Conservation (phyloP, 2,888 invertebrate genomes). For the Drepana falcataria region DNA sequence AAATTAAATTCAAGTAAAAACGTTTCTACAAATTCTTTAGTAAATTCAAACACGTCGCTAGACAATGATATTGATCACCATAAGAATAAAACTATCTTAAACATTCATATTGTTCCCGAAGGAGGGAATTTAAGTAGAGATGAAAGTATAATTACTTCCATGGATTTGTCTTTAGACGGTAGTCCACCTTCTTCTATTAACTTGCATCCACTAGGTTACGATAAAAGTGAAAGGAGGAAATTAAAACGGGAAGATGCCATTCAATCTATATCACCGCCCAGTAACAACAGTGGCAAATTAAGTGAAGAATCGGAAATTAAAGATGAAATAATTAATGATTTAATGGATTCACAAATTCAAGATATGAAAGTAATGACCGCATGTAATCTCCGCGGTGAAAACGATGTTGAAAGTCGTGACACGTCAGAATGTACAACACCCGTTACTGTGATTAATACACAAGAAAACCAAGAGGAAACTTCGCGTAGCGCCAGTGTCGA, state of each 20-base stretch:
- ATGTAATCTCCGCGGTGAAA: slow-evolving; percentile 14
- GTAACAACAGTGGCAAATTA: slow-evolving; percentile 65
- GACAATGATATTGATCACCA: slow-evolving; percentile 51
- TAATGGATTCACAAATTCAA: slow-evolving; percentile 12
- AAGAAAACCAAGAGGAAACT: slow-evolving; percentile 22
- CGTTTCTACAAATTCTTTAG: slow-evolving; percentile 51
- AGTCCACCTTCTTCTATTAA: slow-evolving; percentile 64
- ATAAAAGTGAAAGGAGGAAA: slow-evolving; percentile 64
- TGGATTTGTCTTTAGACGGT: slow-evolving; percentile 62
- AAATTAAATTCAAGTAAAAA: slow-evolving; percentile 64
- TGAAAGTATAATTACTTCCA: slow-evolving; percentile 62
- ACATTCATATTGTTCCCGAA: slow-evolving; percentile 70
- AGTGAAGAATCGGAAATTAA: slow-evolving; percentile 63
- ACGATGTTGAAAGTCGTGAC: slow-evolving; percentile 21
- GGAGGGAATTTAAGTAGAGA: slow-evolving; percentile 59
- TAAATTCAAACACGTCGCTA: slow-evolving; percentile 53
- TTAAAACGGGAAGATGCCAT: slow-evolving; percentile 74
- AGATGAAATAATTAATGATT: slow-evolving; percentile 36
- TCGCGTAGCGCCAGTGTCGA: slow-evolving; percentile 14
- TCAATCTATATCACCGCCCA: slow-evolving; percentile 69
- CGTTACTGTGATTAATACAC: slow-evolving; percentile 26
- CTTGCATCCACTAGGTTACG: slow-evolving; percentile 62
- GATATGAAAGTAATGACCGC: slow-evolving; percentile 11
- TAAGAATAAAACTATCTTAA: slow-evolving; percentile 61
- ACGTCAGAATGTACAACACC: slow-evolving; percentile 29